Evolutionary conservation across 2,888 invertebrate genomes (phyloP).

Genomic region (Pherbina coryleti): DNA sequence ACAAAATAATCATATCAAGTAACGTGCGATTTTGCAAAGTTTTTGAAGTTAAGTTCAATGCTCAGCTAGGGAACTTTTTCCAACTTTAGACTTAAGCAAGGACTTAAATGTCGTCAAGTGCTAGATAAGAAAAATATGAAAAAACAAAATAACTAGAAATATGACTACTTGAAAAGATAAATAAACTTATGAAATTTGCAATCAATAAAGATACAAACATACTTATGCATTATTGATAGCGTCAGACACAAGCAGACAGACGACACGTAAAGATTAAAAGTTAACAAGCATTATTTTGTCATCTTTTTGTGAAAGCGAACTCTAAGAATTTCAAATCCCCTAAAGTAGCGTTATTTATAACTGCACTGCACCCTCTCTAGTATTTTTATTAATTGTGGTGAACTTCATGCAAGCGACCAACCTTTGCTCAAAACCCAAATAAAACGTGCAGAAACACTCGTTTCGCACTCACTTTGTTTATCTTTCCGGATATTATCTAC

Average conservation of each 20-base stretch:
- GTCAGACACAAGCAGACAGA: neutral
- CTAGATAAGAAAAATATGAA: neutral
- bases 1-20: neutral
- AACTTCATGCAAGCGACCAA: too few species aligned
- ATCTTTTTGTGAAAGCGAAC: too few species aligned
- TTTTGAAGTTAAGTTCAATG: slow-evolving; percentile 53
- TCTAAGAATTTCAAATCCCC: too few species aligned
- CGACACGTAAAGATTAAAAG: slow-evolving; percentile 20
- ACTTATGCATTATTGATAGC: slow-evolving; percentile 2
- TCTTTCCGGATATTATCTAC: too few species aligned
- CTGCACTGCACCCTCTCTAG: too few species aligned
- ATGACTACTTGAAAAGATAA: slow-evolving; percentile 28
- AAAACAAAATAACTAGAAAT: neutral
- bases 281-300: too few species aligned
- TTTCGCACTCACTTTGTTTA: too few species aligned
- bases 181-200: slow-evolving; percentile 13
- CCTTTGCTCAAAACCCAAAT: too few species aligned
- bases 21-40: neutral
- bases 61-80: slow-evolving; percentile 53
- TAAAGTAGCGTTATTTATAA: too few species aligned
- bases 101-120: slow-evolving; percentile 2
- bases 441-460: too few species aligned
- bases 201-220: neutral
- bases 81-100: slow-evolving; percentile 6
- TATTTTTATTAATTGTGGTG: too few species aligned